Evolutionary conservation across 2,113 vertebrate species (phyloP).

Genomic region (Cochlearius cochlearius): DNA sequence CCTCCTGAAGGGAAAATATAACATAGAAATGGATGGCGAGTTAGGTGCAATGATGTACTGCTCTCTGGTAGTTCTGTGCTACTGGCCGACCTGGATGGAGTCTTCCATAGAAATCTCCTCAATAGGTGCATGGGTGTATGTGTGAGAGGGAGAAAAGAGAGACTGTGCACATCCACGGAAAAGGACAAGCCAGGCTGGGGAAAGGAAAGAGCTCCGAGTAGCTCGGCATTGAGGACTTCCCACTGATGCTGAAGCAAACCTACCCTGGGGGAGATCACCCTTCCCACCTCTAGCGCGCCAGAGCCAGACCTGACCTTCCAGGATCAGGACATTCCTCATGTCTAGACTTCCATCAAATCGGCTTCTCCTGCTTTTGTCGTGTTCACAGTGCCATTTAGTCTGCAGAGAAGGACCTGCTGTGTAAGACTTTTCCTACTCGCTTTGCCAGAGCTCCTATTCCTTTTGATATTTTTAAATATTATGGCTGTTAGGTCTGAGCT

Average conservation of each 20-base stretch:
- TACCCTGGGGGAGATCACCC: background rate
- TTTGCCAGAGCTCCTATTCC: background rate
- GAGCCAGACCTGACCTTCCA: background rate
- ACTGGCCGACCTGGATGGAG: background rate
- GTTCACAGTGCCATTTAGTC: background rate
- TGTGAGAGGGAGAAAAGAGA: background rate
- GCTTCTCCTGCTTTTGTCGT: background rate
- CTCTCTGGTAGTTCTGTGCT: background rate
- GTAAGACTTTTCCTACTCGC: background rate
- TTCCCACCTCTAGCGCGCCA: background rate
- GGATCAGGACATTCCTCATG: background rate
- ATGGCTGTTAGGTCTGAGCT: background rate
- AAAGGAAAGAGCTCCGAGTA: background rate
- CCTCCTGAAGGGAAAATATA: background rate
- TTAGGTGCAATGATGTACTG: background rate
- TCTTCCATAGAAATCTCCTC: background rate
- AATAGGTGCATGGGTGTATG: rapidly evolving
- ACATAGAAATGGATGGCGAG: background rate
- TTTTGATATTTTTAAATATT: background rate
- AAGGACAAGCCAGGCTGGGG: background rate
- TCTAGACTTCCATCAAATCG: background rate
- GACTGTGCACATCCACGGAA: background rate
- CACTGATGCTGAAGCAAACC: background rate
- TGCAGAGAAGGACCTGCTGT: background rate
- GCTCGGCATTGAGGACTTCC: background rate